Evolutionary conservation across 2,113 vertebrate genomes (phyloP), one percentile per base, ranked within the genome.

Genomic region (Lepisosteus osseus): DNA sequence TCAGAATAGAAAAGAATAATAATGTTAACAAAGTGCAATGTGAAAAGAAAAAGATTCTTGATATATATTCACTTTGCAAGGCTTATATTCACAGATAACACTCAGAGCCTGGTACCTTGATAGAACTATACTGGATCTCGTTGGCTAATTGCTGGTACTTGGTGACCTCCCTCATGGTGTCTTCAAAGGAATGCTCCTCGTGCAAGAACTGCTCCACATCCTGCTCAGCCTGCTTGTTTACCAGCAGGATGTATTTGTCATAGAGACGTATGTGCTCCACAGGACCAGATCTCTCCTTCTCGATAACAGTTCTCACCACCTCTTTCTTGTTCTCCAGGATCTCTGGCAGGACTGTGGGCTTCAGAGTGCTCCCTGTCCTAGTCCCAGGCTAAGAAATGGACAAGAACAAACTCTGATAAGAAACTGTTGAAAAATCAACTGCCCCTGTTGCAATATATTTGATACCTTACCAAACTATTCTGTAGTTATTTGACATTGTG

Each of bases 81-180:
- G 47, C 9, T 51, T 9, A 51, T 9, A 51, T 9, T 9, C 47
- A 6, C 47, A 51, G 47, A 8, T 54, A 9, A 6, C 63, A 54
- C 43, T 7, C 45, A 54, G 29, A 3, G 42, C 42, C 42, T 41
- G 13, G 42, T 42, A 96, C 96, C 93, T 94, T 94, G 80, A 68
- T 80, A 59, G 85, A 86, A 3, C 80, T 87, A 55, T 86, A 93
- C 78, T 89, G 89, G 76, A 97, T 94, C 80, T 95, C 91, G 12
- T 95, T 82, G 4, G 82, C 82, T 13, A 96, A 86, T n/a, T 88
- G 68, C 80, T 92, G 86, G 77, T 94, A 96, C 73, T 89, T 93
- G 1, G 70, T 65, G 59, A 93, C 87, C 85, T 96, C 91, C 0
- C 12, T 81, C 85, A 93, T 89, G 61, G 91, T 85, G 73, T 89